These are phyloP conservation scores for Peromyscus eremicus DNA, from an alignment of 2,797 vertebrate species.

Conservation along the genomic window DNA sequence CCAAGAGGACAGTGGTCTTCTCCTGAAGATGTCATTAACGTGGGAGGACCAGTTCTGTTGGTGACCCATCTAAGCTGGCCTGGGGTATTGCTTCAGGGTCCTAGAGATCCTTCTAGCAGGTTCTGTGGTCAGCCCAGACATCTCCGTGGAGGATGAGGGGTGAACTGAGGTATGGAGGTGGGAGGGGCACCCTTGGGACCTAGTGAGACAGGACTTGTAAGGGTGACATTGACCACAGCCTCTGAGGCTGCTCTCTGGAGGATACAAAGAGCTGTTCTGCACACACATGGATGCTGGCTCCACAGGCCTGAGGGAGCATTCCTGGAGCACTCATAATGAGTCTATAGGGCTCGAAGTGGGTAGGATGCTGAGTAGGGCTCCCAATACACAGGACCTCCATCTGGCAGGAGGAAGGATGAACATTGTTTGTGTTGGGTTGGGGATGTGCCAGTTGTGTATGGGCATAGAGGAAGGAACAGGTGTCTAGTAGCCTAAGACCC, in stretches of 20 bases:
- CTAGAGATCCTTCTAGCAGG: not conserved
- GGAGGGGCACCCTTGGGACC: not conserved
- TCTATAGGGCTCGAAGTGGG: not conserved
- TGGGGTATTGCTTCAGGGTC: not conserved
- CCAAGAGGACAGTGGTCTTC: not conserved
- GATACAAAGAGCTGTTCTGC: not conserved
- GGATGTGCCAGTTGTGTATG: accelerated
- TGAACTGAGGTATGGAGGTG: not conserved
- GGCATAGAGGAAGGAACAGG: not conserved
- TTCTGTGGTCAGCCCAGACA: not conserved
- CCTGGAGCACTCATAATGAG: not conserved
- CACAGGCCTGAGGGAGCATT: not conserved
- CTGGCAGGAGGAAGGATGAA: not conserved
- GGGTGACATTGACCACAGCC: not conserved
- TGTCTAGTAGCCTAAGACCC: not conserved
- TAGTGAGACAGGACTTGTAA: not conserved
- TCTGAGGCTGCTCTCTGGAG: not conserved
- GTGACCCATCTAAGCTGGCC: not conserved
- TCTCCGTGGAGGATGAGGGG: not conserved
- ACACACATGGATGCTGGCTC: not conserved
- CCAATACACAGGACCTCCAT: not conserved
- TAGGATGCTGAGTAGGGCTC: not conserved
- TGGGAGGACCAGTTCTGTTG: not conserved
- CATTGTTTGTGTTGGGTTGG: not conserved
- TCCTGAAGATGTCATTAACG: not conserved